Base-by-base conservation (phyloP, 30 jellyfish, hydroid and myxozoan species). In the Cassiopea xamachana region DNA sequence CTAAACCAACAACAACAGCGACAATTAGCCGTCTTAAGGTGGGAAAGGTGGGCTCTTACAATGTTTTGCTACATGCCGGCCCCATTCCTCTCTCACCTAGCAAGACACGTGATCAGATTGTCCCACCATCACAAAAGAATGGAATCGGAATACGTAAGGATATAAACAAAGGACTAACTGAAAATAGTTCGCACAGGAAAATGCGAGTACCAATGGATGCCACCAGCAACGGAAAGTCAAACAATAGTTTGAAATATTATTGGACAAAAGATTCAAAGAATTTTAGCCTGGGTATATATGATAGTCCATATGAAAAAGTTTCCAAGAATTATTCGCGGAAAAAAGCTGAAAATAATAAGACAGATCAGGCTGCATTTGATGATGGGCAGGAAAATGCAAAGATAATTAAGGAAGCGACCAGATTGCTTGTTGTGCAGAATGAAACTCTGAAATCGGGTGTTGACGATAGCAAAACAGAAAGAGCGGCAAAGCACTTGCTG, bases 1-100 rank as follows among this genome's bases (percentile, higher is more conserved):
- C 39, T 27, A 14, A 64, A 9, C 6, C 15, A 2, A 64, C 74
- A 0, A 27, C 74, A 64, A 64, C 74, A 14, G 0, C 27, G 0
- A 64, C 74, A 64, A 64, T 2, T 64, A 64, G 15, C 74, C 27
- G 15, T 39, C 9, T 84, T 14, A 48, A 60, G 64, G 71, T 77
- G 43, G 70, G 48, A 15, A 75, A 87, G 94, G 84, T 77, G 94
- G 90, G 77, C 89, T 87, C 94, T 76, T 87, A 87, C 89, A 76
- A 87, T 87, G 94, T 77, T 77, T 87, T 87, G 94, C 89, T 77
- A 73, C 89, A 76, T 61, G 89, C 94, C 39, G 94, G 77, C 70
- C 76, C 85, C 64, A 87, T 84, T 85, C 94, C 94, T 39, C 94
- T 77, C 58, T 82, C 94, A 46, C 94, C 89, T 46, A 77, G 89